A percentile compares a stretch with the other conserved stretches of the same genome.
These are phyloP conservation scores for Sarcophaga variegata DNA, from an alignment of 2,888 invertebrate species.

Conservation along the genomic window DNA sequence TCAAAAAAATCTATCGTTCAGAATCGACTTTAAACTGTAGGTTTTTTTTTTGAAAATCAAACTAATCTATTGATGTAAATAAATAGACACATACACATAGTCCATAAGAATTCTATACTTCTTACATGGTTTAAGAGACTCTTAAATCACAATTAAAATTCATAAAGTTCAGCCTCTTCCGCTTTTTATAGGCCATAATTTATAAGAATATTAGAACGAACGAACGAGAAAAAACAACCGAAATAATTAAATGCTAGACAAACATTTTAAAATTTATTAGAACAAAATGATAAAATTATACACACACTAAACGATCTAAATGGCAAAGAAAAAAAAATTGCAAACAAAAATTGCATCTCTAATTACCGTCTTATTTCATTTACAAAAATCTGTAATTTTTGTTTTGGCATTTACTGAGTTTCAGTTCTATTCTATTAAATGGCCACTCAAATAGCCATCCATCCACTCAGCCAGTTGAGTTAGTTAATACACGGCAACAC, in stretches of 20 bases:
- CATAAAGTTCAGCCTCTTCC: not conserved
- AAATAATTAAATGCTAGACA: too few species aligned
- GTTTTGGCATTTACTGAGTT: slow-evolving; percentile 15
- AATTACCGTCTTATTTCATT: slow-evolving; percentile 56
- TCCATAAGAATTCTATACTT: not conserved
- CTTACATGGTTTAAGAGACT: not conserved
- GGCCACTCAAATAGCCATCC: too few species aligned
- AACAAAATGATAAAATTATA: slow-evolving; percentile 38
- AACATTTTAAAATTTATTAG: slow-evolving; percentile 28
- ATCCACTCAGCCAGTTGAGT: not conserved
- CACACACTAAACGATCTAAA: slow-evolving; percentile 47
- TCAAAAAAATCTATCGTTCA: too few species aligned
- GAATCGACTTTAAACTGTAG: too few species aligned
- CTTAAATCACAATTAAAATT: not conserved
- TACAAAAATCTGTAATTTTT: slow-evolving; percentile 63
- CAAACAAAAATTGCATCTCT: slow-evolving; percentile 38
- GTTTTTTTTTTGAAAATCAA: too few species aligned
- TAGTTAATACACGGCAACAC: not conserved
- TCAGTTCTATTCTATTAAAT: not conserved
- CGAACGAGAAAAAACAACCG: too few species aligned
- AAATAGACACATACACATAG: not conserved
- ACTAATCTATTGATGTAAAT: too few species aligned
- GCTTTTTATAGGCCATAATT: not conserved
- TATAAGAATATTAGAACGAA: not conserved
- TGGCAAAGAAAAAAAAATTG: slow-evolving; percentile 7